Conservation (phyloP, 2,888 invertebrate species). For the Cryptocephalus primarius region DNA sequence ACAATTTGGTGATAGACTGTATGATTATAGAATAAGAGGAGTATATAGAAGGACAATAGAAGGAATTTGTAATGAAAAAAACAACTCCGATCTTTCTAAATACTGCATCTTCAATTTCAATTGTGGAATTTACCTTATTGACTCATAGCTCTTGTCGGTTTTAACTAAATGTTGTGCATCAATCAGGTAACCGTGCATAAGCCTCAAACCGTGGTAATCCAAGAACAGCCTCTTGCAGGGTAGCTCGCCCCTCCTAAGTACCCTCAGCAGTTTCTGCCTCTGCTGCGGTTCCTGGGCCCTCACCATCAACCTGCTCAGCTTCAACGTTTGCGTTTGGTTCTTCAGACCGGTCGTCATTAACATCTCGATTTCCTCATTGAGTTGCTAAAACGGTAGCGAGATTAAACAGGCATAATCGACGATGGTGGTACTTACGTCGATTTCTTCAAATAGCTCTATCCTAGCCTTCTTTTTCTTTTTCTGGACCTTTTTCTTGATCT, state of each 20-base stretch:
- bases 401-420: background rate
- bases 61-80: too few relatives aligned
- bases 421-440: slow-evolving; percentile 39
- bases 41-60: too few relatives aligned
- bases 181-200: slow-evolving; percentile 89
- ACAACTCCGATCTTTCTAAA: too few relatives aligned
- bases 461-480: slow-evolving; percentile 30
- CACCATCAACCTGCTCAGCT: slow-evolving; percentile 83
- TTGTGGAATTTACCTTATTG: slow-evolving; percentile 17
- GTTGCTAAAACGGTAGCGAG: slow-evolving; percentile 37
- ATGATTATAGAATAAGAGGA: too few relatives aligned
- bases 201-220: slow-evolving; percentile 83
- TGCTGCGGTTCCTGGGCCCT: slow-evolving; percentile 75
- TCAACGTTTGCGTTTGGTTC: slow-evolving; percentile 82
- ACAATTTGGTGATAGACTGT: background rate
- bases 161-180: slow-evolving; percentile 46
- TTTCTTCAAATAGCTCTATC: slow-evolving; percentile 50
- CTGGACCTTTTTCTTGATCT: slow-evolving; percentile 2
- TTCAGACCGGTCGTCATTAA: slow-evolving; percentile 69
- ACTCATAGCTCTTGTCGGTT: slow-evolving; percentile 27
- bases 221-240: slow-evolving; percentile 80
- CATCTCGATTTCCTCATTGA: slow-evolving; percentile 82
- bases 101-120: background rate
- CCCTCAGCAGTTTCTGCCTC: slow-evolving; percentile 61
- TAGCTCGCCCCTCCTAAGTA: slow-evolving; percentile 69